Percentiles rank a stretch among this genome's conserved stretches.
Conservation (phyloP, 2,797 vertebrate species). For the Schizopygopsis malacanthus region DNA sequence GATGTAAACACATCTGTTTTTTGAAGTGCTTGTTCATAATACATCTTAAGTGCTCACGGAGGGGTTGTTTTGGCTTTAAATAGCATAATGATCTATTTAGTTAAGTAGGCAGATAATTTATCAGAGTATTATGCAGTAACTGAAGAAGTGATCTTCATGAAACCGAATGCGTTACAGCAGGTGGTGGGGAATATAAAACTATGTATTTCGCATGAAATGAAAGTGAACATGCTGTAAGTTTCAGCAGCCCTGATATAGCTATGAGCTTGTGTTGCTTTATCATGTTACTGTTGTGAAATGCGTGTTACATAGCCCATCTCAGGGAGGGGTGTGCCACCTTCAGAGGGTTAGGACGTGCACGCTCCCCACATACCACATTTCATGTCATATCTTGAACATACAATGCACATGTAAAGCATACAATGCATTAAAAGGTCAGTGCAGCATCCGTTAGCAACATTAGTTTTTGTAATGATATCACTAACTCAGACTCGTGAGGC, state of each 20-base stretch:
- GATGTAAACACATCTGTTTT: neutral
- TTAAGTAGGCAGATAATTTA: neutral
- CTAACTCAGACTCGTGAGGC: neutral
- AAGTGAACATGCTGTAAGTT: neutral
- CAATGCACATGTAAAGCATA: neutral
- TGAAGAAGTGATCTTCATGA: constrained; percentile 5
- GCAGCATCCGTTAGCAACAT: neutral
- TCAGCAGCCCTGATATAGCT: neutral
- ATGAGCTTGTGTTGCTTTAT: constrained; percentile 26
- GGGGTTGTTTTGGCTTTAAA: neutral
- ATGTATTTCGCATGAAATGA: neutral
- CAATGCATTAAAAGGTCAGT: neutral
- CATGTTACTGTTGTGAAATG: constrained; percentile 38
- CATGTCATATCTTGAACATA: constrained; percentile 26
- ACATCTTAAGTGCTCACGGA: neutral
- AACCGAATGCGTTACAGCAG: constrained; percentile 8
- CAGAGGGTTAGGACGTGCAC: constrained; percentile 12
- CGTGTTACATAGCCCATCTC: constrained; percentile 22
- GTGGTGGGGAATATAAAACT: constrained; percentile 12
- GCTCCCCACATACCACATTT: neutral
- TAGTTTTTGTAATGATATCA: constrained; percentile 5
- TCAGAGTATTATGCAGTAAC: neutral
- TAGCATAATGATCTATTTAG: neutral
- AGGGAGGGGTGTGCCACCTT: constrained; percentile 9
- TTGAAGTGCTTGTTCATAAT: neutral